Percentiles rank a stretch among this genome's conserved stretches.
These are phyloP conservation scores for Patella caerulea DNA, from an alignment of 2,888 invertebrate species.

Conservation along the genomic window DNA sequence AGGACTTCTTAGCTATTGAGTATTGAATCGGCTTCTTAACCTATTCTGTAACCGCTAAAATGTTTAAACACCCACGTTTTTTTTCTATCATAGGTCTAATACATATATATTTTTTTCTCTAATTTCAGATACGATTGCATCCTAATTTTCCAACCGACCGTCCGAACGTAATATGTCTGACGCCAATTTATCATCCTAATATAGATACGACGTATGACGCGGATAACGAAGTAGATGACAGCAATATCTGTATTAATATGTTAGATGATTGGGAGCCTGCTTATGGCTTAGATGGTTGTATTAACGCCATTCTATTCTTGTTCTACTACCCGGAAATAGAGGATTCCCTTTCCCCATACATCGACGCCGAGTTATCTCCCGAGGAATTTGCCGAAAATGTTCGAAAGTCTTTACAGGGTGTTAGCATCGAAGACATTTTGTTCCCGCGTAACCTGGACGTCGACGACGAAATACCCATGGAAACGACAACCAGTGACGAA, in stretches of 20 bases:
- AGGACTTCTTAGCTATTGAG: too few relatives aligned
- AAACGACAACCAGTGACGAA: too few relatives aligned
- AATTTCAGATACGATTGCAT: conserved; percentile 93
- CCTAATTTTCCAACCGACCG: conserved; percentile 96
- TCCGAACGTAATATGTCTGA: conserved; percentile 95
- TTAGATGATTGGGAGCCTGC: conserved; percentile 54
- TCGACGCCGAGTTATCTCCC: conserved; percentile 28
- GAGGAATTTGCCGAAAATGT: conserved; percentile 50
- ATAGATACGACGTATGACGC: conserved; percentile 78
- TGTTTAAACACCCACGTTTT: too few relatives aligned
- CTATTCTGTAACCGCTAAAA: too few relatives aligned
- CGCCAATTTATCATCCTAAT: conserved; percentile 95
- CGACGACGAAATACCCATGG: not conserved
- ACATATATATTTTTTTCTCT: conserved; percentile 74
- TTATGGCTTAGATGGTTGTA: conserved; percentile 51
- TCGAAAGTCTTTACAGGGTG: conserved; percentile 47
- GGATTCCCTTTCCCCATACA: conserved; percentile 54
- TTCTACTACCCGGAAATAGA: conserved; percentile 58
- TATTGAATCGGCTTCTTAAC: too few relatives aligned
- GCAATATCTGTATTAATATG: conserved; percentile 59
- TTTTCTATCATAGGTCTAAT: too few relatives aligned
- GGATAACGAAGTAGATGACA: conserved; percentile 6
- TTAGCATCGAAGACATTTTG: conserved; percentile 40
- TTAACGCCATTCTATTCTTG: conserved; percentile 61
- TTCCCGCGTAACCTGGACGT: conserved; percentile 26